A percentile compares a stretch with the other conserved stretches of the same genome.
Evolutionary conservation across 2,113 vertebrate genomes (phyloP).

Genomic region (Lanius ludovicianus): DNA sequence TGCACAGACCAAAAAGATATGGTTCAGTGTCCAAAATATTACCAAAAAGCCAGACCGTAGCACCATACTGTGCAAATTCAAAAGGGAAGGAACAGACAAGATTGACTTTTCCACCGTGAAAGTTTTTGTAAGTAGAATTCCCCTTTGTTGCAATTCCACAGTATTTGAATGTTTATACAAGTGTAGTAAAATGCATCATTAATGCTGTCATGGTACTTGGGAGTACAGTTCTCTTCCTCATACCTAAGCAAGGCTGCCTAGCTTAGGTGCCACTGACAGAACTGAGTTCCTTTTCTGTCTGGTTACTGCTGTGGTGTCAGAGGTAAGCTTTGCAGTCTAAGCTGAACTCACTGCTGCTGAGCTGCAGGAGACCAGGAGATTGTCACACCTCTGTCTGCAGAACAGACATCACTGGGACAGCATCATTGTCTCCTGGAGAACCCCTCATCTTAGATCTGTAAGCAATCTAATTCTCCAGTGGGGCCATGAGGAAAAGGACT

Average conservation of each 20-base stretch:
- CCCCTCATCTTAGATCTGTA: not conserved
- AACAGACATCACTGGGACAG: not conserved
- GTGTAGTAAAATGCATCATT: not conserved
- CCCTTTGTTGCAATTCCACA: not conserved
- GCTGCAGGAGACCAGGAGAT: not conserved
- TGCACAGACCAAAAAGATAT: constrained; percentile 36
- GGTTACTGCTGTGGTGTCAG: not conserved
- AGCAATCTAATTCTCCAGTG: not conserved
- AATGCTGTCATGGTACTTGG: not conserved
- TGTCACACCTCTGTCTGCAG: not conserved
- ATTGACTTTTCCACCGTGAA: constrained; percentile 69
- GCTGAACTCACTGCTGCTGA: not conserved
- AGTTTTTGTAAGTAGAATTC: constrained; percentile 73
- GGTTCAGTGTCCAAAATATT: constrained; percentile 74
- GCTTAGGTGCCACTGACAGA: not conserved
- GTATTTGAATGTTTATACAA: not conserved
- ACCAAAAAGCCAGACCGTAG: constrained; percentile 70
- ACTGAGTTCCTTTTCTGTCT: not conserved
- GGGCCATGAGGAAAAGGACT: not conserved
- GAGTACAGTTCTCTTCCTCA: not conserved
- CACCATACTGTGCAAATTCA: constrained; percentile 80
- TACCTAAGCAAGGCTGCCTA: not conserved
- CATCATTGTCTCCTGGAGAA: not conserved
- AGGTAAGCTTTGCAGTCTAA: not conserved
- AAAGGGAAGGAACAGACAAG: constrained; percentile 58